Base-by-base conservation (phyloP, 2,888 invertebrate species). In the Xylophagus ater region DNA sequence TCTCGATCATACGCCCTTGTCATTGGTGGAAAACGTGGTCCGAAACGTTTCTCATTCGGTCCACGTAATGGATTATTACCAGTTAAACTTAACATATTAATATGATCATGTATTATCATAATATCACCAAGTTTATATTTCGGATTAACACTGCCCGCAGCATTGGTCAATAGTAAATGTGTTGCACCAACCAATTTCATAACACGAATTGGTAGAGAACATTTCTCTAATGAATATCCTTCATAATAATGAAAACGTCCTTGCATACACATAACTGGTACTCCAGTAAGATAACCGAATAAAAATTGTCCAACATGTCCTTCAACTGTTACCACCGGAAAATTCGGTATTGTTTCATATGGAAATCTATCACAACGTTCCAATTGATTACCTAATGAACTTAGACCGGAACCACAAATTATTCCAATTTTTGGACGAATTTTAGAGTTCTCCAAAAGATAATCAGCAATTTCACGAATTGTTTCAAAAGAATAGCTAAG, bases 181-280 rank as follows among this genome's bases (percentile, higher is more conserved):
- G 81, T 75, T 3, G 93, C 81, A 2, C 97, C 97, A 31, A 97
- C 70, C 29, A 93, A 72, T 62, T 93, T 93, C 92, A 99, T 93
- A 13, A 98, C 89, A 44, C 97, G 74, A 2, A 98, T 82, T 2
- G 97, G 96, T 73, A 96, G 81, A 4, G 90, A 81, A 54, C 90
- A 89, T 72, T 87, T 87, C 77, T 87, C 86, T 24, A 90, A 68
- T 1, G 90, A 84, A 63, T 96, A 93, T 29, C 97, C 97, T 65
- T 98, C 97, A 61, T 97, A 98, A 53, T 87, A 84, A 62, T 98
- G 97, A 66, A 96, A 92, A 38, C 97, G 72, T 12, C 97, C 98
- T 66, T 97, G 92, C 90, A 98, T 94, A 53, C 92, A 89, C 53
- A 97, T 83, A 1, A 93, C 84, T 0, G 81, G 76, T 4, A 87